A percentile compares a stretch with the other conserved stretches of the same genome.
These are phyloP conservation scores for Mesodorylaimus sp. DNA, from an alignment of 2,888 invertebrate species.

Conservation along the genomic window DNA sequence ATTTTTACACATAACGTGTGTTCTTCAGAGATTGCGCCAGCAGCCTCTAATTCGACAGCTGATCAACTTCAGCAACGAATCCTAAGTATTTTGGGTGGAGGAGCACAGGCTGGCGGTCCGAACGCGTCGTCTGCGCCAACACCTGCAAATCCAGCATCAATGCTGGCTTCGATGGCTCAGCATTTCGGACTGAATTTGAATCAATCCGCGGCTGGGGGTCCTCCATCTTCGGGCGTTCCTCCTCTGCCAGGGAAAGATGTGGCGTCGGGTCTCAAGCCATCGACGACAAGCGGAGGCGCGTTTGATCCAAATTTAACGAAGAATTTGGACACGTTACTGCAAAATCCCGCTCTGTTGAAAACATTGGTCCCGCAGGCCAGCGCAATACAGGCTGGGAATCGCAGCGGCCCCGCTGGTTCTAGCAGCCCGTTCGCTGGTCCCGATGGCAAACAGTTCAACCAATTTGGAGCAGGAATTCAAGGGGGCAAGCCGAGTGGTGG, in stretches of 20 bases:
- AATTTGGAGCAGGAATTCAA: too few relatives aligned
- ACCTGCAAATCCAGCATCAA: background rate
- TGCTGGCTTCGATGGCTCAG: background rate
- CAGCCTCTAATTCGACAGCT: conserved; percentile 15
- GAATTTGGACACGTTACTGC: conserved; percentile 2
- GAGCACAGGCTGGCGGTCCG: background rate
- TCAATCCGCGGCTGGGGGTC: background rate
- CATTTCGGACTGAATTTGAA: background rate
- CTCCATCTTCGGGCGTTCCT: background rate
- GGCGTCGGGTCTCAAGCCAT: background rate
- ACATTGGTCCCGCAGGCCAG: background rate
- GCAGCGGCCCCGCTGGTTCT: too few relatives aligned
- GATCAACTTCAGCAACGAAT: conserved; percentile 60
- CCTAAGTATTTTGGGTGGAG: conserved; percentile 52
- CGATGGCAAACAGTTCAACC: too few relatives aligned
- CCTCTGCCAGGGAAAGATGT: background rate
- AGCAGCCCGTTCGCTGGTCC: too few relatives aligned
- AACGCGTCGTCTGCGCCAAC: background rate
- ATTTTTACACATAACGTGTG: background rate
- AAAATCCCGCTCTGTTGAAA: conserved; percentile 6
- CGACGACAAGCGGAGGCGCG: background rate
- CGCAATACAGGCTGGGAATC: background rate
- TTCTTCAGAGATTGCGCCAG: background rate
- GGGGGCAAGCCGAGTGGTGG: too few relatives aligned
- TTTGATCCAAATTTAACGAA: conserved; percentile 3